A percentile compares a stretch with the other conserved stretches of the same genome.
Conservation (phyloP, 2,113 vertebrate species). For the Phalacrocorax brasilianus region DNA sequence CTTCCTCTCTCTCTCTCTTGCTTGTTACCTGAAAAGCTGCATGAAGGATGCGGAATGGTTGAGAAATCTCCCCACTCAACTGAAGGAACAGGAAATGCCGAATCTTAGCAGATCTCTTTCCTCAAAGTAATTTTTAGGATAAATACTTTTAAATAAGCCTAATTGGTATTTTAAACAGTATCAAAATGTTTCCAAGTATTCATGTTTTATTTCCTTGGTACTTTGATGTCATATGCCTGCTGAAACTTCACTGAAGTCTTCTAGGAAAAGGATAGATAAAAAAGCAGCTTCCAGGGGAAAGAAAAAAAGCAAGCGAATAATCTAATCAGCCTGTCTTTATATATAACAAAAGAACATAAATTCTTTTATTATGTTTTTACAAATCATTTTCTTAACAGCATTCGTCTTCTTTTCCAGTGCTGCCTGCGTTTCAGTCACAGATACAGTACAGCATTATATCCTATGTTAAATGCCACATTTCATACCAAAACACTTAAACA, state of each 20-base stretch:
- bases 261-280: background rate
- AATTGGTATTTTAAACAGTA: background rate
- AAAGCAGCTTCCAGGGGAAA: background rate
- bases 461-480: background rate
- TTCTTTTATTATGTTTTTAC: background rate
- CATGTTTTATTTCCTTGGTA: background rate
- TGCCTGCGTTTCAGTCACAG: background rate
- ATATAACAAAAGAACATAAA: background rate
- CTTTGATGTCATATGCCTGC: background rate
- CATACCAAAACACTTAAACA: background rate
- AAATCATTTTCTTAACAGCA: background rate
- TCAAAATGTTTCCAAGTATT: background rate
- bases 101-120: background rate
- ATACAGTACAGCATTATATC: background rate
- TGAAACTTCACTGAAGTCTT: slow-evolving; percentile 16
- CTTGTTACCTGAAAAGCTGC: background rate
- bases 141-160: slow-evolving; percentile 13
- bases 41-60: background rate
- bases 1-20: background rate
- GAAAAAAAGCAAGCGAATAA: background rate
- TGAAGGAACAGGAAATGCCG: background rate
- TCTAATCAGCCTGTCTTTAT: background rate
- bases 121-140: background rate
- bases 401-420: background rate
- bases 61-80: background rate